Conservation (phyloP, 35 echinoderm and acorn worm genomes). For the Chiridota heheva region DNA sequence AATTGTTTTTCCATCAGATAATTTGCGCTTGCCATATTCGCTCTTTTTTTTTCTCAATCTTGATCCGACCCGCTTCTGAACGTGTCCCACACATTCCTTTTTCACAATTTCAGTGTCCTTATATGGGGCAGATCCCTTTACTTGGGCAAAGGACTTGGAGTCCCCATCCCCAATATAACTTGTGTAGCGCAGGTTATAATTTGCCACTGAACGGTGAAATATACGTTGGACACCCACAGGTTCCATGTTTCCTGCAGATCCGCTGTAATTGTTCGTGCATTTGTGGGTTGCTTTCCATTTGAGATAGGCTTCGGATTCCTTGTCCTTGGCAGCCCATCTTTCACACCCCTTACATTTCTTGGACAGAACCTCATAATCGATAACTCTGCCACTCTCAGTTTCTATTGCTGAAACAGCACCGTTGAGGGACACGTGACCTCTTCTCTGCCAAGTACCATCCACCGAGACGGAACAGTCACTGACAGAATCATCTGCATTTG, state of each 20-base stretch:
- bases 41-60: neutral
- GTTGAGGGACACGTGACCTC: conserved; percentile 10
- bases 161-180: conserved; percentile 43
- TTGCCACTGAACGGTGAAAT: neutral
- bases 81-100: conserved; percentile 32
- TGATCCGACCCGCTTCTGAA: conserved; percentile 25
- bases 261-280: neutral
- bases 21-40: neutral
- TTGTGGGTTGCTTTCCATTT: conserved; percentile 15
- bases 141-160: neutral
- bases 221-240: neutral
- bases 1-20: conserved; percentile 35
- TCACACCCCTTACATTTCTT: conserved; percentile 31
- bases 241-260: conserved; percentile 22
- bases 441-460: conserved; percentile 29
- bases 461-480: conserved; percentile 6
- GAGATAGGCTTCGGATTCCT: neutral
- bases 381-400: neutral
- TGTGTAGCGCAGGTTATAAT: neutral
- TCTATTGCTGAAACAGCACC: conserved; percentile 17
- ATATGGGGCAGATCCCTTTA: neutral
- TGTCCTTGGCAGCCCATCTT: neutral
- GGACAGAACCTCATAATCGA: neutral
- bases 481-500: neutral
- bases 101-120: neutral